These are phyloP conservation scores for Sicus ferrugineus DNA, from an alignment of 2,888 invertebrate genomes.

Conservation along the genomic window DNA sequence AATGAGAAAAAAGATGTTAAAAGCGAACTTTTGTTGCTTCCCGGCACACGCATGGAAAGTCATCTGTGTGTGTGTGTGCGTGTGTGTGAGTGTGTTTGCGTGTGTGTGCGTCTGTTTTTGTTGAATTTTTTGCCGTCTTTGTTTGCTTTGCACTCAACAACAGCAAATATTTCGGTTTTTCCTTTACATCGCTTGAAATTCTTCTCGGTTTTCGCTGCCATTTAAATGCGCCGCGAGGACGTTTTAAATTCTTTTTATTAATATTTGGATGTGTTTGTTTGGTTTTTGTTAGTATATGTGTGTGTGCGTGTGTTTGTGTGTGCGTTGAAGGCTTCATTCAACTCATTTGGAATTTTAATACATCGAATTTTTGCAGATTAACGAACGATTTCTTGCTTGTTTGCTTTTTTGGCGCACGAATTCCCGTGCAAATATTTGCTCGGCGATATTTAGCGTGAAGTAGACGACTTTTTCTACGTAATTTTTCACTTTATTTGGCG, in stretches of 20 bases:
- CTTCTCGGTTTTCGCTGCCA: not conserved
- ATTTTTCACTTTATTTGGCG: no score
- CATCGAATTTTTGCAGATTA: no score
- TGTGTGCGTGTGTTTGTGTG: not conserved
- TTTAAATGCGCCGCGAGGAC: slow-evolving; percentile 28
- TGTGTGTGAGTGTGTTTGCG: slow-evolving; percentile 31
- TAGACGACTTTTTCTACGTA: no score
- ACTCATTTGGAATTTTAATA: no score
- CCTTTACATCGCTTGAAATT: not conserved
- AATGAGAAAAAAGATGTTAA: slow-evolving; percentile 20
- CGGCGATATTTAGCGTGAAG: no score
- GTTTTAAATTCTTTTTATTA: not conserved
- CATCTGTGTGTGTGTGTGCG: not conserved
- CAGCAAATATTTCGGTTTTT: slow-evolving; percentile 9
- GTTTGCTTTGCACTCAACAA: slow-evolving; percentile 12
- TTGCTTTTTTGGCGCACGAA: no score
- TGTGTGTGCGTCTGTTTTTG: slow-evolving; percentile 21
- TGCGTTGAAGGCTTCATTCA: not conserved
- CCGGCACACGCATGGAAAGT: not conserved
- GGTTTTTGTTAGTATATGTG: slow-evolving; percentile 11
- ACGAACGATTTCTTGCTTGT: no score
- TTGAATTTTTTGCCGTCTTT: no score
- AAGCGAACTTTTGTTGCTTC: slow-evolving; percentile 15
- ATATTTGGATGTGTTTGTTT: not conserved
- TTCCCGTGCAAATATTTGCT: no score